Conservation (phyloP, 2,888 invertebrate genomes). For the Lepidocyrtoides sp. region DNA sequence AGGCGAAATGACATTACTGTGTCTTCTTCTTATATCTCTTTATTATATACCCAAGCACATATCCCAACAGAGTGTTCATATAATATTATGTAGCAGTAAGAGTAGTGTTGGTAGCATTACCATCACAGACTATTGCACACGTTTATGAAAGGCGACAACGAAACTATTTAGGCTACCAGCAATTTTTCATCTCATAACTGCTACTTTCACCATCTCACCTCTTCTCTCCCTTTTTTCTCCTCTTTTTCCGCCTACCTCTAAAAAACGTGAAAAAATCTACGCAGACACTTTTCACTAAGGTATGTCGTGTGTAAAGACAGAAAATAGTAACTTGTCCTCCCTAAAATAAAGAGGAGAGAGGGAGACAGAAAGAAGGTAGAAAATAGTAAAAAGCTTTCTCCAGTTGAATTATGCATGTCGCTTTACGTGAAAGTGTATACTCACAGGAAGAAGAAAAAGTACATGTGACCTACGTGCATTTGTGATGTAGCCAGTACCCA, state of each 20-base stretch:
- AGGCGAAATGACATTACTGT: constrained; percentile 45
- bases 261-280: not conserved
- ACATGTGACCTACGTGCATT: not conserved
- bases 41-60: too few relatives aligned
- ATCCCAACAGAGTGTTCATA: too few relatives aligned
- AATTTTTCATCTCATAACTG: constrained; percentile 76
- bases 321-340: not conserved
- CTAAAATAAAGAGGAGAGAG: constrained; percentile 8
- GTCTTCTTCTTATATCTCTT: not conserved
- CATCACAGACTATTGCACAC: constrained; percentile 27
- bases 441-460: not conserved
- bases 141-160: constrained; percentile 62
- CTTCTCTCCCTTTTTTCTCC: constrained; percentile 22
- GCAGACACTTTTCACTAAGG: not conserved
- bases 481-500: too few relatives aligned
- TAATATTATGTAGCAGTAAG: too few relatives aligned
- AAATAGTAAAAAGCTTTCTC: constrained; percentile 70
- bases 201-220: constrained; percentile 64
- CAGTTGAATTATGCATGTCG: constrained; percentile 77
- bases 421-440: constrained; percentile 17
- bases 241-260: constrained; percentile 29
- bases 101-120: not conserved
- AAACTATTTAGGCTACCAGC: constrained; percentile 63
- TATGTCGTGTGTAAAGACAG: not conserved
- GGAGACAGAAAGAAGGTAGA: not conserved